These are phyloP conservation scores for Euura saliciscinereae DNA, from an alignment of 1,140 invertebrate genomes.

Conservation along the genomic window DNA sequence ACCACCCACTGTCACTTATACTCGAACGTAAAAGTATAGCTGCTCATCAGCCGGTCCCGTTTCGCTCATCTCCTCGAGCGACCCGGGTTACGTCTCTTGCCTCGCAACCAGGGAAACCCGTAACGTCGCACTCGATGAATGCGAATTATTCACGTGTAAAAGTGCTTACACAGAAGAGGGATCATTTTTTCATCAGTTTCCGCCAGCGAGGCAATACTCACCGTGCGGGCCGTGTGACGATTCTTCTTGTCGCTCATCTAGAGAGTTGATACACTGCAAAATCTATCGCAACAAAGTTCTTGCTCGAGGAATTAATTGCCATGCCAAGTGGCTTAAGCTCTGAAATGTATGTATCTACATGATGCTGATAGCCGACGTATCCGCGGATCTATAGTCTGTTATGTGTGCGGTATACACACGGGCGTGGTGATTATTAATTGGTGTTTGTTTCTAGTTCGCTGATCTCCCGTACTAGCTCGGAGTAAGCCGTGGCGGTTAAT, in stretches of 20 bases:
- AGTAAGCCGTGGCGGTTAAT: not conserved
- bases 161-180: constrained; percentile 4
- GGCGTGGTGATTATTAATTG: not conserved
- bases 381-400: not conserved
- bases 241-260: not conserved
- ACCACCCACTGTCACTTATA: constrained; percentile 2
- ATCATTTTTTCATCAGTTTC: not conserved
- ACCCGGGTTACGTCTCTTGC: not conserved
- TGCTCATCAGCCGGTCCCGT: not conserved
- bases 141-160: constrained; percentile 5
- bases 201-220: not conserved
- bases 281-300: too few relatives aligned
- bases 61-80: constrained; percentile 1
- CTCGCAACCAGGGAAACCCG: not conserved
- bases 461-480: not conserved
- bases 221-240: not conserved
- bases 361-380: not conserved
- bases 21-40: not conserved
- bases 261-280: not conserved
- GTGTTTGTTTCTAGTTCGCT: constrained; percentile 11
- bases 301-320: too few relatives aligned
- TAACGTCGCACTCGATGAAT: not conserved
- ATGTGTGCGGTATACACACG: not conserved
- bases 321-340: too few relatives aligned
- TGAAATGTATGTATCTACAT: too few relatives aligned